phyloP scores from a whole-genome alignment of 2,113 vertebrate species.

The Oplegnathus fasciatus region DNA sequence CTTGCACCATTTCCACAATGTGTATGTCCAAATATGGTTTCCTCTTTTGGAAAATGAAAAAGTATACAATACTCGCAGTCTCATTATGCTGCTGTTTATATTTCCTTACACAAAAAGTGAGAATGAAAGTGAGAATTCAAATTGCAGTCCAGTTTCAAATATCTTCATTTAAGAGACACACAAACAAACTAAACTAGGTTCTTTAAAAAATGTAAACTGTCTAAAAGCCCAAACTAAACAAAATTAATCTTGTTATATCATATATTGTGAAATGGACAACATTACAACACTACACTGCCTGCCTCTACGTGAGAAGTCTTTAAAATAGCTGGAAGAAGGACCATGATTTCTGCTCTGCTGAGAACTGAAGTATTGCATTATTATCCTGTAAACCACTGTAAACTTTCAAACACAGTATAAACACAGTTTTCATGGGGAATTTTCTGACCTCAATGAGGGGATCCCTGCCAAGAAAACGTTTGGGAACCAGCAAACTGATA shows the following conservation, averaged over 20 bases:
- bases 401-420: slow-evolving; percentile 35
- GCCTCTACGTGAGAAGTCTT: slow-evolving; percentile 9
- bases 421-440: slow-evolving; percentile 53
- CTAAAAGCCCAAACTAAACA: not conserved
- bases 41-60: not conserved
- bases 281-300: not conserved
- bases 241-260: not conserved
- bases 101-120: not conserved
- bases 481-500: slow-evolving; percentile 53
- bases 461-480: slow-evolving; percentile 33
- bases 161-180: not conserved
- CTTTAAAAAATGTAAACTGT: not conserved
- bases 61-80: not conserved
- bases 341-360: slow-evolving; percentile 18
- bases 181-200: not conserved
- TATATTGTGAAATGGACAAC: slow-evolving; percentile 16
- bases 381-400: slow-evolving; percentile 32
- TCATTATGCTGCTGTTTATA: not conserved
- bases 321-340: not conserved
- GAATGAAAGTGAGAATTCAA: too few relatives aligned
- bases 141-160: not conserved
- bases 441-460: slow-evolving; percentile 57
- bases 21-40: not conserved
- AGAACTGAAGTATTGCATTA: slow-evolving; percentile 23
- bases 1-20: too few relatives aligned